Percentiles rank a stretch among this genome's conserved stretches.
phyloP scores from a whole-genome alignment of 2,888 invertebrate species.

The Cryptocephalus primarius region DNA sequence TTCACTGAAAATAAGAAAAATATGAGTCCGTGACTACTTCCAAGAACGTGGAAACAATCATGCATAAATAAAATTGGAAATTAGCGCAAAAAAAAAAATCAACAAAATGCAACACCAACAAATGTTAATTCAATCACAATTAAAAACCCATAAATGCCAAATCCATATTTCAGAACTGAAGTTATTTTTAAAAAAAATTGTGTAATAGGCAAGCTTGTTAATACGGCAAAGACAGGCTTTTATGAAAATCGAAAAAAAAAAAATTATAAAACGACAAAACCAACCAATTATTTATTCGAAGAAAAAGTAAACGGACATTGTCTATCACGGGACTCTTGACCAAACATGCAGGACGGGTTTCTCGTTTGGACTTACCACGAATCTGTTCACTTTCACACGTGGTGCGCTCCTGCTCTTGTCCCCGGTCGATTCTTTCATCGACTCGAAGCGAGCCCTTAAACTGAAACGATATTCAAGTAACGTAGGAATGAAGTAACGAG shows the following conservation, averaged over 20 bases:
- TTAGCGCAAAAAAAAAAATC: conserved; percentile 12
- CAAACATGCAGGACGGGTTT: too few species aligned
- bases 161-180: background rate
- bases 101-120: conserved; percentile 17
- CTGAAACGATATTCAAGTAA: too few species aligned
- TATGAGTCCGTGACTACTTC: background rate
- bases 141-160: conserved; percentile 3
- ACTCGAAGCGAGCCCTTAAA: conserved; percentile 80
- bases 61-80: conserved; percentile 12
- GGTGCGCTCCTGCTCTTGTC: conserved; percentile 40
- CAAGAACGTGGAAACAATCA: conserved; percentile 7
- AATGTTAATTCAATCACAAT: conserved; percentile 8
- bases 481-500: too few species aligned
- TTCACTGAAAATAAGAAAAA: background rate
- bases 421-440: conserved; percentile 52
- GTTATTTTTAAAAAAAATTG: background rate
- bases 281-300: conserved; percentile 1
- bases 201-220: background rate
- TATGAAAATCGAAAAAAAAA: background rate
- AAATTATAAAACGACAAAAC: conserved; percentile 1
- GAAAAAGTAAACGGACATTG: conserved; percentile 3
- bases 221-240: too few species aligned
- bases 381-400: conserved; percentile 73
- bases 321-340: conserved; percentile 3
- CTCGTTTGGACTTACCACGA: conserved; percentile 63